These are phyloP conservation scores for Lophochroa leadbeateri DNA, from an alignment of 2,113 vertebrate genomes.

Conservation along the genomic window DNA sequence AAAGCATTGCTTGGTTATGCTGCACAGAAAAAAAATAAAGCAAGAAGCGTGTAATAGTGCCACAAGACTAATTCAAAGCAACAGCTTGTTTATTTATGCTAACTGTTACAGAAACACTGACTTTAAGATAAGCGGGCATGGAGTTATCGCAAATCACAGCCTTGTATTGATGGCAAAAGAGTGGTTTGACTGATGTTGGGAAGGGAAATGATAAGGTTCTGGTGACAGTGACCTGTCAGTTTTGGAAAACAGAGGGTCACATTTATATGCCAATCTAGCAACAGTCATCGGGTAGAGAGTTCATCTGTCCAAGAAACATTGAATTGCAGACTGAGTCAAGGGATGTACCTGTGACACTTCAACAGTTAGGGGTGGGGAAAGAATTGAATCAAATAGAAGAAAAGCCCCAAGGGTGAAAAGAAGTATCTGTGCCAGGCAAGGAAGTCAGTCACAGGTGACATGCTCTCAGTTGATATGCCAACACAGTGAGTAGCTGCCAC, in stretches of 20 bases:
- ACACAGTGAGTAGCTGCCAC: not conserved
- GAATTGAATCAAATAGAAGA: not conserved
- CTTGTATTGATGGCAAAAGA: not conserved
- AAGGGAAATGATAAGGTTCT: not conserved
- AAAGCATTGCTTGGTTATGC: not conserved
- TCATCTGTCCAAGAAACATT: conserved; percentile 9
- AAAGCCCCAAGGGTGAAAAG: not conserved
- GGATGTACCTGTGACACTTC: not conserved
- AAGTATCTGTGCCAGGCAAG: not conserved
- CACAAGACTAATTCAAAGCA: conserved; percentile 11
- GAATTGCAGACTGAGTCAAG: not conserved
- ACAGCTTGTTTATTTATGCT: not conserved
- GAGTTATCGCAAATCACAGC: not conserved
- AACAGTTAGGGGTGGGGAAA: not conserved
- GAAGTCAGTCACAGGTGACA: not conserved
- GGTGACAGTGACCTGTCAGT: not conserved
- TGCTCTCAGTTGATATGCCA: not conserved
- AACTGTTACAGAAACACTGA: not conserved
- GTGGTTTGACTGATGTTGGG: not conserved
- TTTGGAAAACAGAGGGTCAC: not conserved
- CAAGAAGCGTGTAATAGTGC: not conserved
- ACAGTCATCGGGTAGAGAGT: not conserved
- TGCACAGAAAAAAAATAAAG: conserved; percentile 23
- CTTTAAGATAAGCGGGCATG: not conserved
- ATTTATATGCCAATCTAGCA: not conserved